phyloP scores from a whole-genome alignment of 2,113 vertebrate species.

The Entosphenus tridentatus region DNA sequence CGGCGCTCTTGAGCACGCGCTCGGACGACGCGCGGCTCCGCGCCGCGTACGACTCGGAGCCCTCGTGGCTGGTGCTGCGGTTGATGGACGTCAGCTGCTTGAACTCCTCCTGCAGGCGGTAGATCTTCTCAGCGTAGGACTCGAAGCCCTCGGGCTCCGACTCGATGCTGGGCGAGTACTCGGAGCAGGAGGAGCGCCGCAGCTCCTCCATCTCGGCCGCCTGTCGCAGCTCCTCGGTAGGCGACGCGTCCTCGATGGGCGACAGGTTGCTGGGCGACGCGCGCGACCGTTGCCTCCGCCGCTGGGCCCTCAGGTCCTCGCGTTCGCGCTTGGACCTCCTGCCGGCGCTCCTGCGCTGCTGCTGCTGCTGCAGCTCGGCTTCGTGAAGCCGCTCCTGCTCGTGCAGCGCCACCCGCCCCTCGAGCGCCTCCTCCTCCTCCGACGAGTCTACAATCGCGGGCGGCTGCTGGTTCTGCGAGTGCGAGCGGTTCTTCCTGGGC shows the following conservation, averaged over 20 bases:
- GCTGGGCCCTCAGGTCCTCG: no score
- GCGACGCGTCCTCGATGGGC: conserved; percentile 86
- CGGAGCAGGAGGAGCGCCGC: conserved; percentile 83
- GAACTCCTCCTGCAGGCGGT: conserved; percentile 82
- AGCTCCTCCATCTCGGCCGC: conserved; percentile 96
- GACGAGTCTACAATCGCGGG: conserved; percentile 95
- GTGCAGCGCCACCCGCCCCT: conserved; percentile 59
- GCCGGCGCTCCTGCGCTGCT: conserved; percentile 77
- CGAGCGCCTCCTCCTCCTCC: conserved; percentile 82
- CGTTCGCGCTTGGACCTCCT: conserved; percentile 70
- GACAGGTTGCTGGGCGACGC: conserved; percentile 92
- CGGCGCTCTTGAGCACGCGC: conserved; percentile 78
- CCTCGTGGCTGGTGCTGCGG: conserved; percentile 14
- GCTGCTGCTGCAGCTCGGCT: conserved; percentile 42
- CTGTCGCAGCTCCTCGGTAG: conserved; percentile 80
- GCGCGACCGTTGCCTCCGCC: conserved; percentile 39
- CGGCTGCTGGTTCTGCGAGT: conserved; percentile 68
- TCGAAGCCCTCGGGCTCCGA: conserved; percentile 81
- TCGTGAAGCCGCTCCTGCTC: conserved; percentile 97
- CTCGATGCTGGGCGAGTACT: conserved; percentile 89
- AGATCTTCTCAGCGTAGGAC: conserved; percentile 46
- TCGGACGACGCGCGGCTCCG: conserved; percentile 26
- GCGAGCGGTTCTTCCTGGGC: conserved; percentile 82
- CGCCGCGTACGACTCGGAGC: conserved; percentile 38
- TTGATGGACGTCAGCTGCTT: conserved; percentile 89